Percentiles rank a stretch among this genome's conserved stretches.
phyloP scores from a whole-genome alignment of 2,888 invertebrate genomes.

The Griposia aprilina region DNA sequence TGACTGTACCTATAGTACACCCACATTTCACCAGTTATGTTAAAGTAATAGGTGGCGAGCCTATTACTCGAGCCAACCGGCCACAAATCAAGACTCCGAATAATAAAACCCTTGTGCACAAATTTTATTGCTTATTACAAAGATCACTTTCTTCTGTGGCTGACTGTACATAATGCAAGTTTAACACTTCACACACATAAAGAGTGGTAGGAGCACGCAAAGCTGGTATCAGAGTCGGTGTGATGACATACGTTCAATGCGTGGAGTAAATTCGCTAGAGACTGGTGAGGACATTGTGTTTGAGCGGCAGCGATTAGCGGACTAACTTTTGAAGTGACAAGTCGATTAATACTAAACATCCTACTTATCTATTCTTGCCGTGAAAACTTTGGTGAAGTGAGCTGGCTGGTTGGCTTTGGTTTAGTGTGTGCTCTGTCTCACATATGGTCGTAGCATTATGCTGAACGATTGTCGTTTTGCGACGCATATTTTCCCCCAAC shows the following conservation, averaged over 20 bases:
- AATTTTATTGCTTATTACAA: too few species aligned
- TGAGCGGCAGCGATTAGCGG: slow-evolving; percentile 29
- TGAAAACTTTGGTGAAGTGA: neutral
- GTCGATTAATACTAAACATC: neutral
- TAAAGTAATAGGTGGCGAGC: too few species aligned
- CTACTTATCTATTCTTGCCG: neutral
- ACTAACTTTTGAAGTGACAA: neutral
- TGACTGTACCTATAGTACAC: too few species aligned
- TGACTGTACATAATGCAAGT: slow-evolving; percentile 43
- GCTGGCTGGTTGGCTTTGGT: neutral
- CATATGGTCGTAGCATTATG: too few species aligned
- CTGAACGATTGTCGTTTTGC: too few species aligned
- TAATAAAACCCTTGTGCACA: too few species aligned
- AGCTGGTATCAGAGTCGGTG: slow-evolving; percentile 61
- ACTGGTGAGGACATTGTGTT: neutral
- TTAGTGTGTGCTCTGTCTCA: too few species aligned
- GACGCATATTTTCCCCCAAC: too few species aligned
- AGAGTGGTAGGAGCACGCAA: slow-evolving; percentile 58
- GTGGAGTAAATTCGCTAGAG: slow-evolving; percentile 74
- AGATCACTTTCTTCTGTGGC: neutral
- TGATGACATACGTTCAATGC: slow-evolving; percentile 76
- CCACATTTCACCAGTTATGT: too few species aligned
- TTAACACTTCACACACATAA: slow-evolving; percentile 41
- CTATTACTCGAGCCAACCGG: too few species aligned
- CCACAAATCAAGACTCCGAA: too few species aligned